Conservation (phyloP, 2,888 invertebrate genomes). For the Podotricha telesiphe region DNA sequence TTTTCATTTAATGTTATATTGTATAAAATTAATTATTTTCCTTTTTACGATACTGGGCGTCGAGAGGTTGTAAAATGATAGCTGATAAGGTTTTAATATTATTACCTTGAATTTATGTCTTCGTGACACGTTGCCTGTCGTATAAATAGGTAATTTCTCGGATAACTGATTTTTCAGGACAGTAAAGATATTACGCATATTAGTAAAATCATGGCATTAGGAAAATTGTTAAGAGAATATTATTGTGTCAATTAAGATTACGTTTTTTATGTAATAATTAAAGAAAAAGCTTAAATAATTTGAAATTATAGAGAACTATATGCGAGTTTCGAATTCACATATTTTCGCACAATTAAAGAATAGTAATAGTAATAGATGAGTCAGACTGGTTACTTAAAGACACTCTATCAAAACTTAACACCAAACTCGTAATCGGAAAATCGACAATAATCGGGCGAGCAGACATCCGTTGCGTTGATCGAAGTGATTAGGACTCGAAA, state of each 20-base stretch:
- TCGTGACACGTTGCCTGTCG: conserved; percentile 7
- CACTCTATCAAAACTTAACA: neutral
- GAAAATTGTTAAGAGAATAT: neutral
- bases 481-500: conserved; percentile 11
- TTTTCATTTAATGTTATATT: no score
- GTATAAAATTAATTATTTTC: conserved; percentile 17
- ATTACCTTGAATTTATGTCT: conserved; percentile 7
- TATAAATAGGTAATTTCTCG: conserved; percentile 21
- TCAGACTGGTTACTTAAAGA: neutral
- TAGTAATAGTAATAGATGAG: neutral
- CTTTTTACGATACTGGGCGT: conserved; percentile 6
- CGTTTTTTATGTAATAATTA: no score
- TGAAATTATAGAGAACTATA: no score
- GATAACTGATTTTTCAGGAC: conserved; percentile 17
- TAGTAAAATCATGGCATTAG: neutral
- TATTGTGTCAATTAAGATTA: neutral
- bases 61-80: conserved; percentile 23
- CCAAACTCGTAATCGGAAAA: neutral
- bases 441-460: conserved; percentile 2
- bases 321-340: no score
- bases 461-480: neutral
- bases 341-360: neutral
- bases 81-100: conserved; percentile 26
- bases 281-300: no score
- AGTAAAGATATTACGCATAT: neutral